Percentiles rank a stretch among this genome's conserved stretches.
Conservation (phyloP, 2,797 vertebrate genomes). For the Megalops cyprinoides region DNA sequence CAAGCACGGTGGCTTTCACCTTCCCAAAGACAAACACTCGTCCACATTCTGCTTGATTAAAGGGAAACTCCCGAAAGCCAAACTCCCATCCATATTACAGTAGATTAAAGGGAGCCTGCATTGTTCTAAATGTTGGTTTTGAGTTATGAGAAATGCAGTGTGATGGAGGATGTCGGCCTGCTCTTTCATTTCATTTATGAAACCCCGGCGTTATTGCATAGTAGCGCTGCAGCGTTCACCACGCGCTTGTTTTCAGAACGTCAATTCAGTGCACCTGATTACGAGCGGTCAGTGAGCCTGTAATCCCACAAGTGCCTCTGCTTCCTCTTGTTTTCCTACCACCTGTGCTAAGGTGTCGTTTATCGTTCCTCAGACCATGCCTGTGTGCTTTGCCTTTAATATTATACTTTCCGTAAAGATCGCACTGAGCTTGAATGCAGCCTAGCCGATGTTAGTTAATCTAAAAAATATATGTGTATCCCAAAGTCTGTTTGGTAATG, state of each 20-base stretch:
- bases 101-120: neutral
- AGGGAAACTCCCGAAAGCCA: neutral
- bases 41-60: neutral
- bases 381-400: neutral
- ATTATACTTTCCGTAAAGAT: neutral
- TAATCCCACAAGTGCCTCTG: neutral
- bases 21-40: slow-evolving; percentile 11
- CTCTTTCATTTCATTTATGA: neutral
- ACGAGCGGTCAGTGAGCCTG: neutral
- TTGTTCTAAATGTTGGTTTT: neutral
- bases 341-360: neutral
- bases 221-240: neutral
- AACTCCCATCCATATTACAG: neutral
- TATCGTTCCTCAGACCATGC: neutral
- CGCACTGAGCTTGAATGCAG: neutral
- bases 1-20: slow-evolving; percentile 6
- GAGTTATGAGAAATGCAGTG: neutral
- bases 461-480: neutral
- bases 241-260: neutral
- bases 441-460: neutral
- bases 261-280: neutral
- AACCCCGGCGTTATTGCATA: neutral
- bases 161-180: neutral
- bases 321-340: neutral
- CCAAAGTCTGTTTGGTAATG: neutral